phyloP scores from a whole-genome alignment of 2,888 invertebrate genomes.

The Suillia variegata region DNA sequence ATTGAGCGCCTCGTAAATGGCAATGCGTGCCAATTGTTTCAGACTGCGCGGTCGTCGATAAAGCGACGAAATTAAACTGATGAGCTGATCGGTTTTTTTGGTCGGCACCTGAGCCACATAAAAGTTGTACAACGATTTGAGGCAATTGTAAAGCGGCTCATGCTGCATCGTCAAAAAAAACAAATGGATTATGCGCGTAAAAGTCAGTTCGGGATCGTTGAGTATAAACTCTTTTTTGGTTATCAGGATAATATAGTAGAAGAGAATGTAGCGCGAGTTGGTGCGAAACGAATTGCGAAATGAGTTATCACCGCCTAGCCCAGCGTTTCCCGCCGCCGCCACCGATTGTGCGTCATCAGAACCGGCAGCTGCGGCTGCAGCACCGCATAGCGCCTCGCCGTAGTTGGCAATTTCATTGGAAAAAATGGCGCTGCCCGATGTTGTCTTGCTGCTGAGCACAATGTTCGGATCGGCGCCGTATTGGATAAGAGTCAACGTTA shows the following conservation, averaged over 20 bases:
- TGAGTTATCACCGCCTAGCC: slow-evolving; percentile 45
- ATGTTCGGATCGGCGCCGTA: slow-evolving; percentile 77
- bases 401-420: slow-evolving; percentile 60
- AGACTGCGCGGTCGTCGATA: slow-evolving; percentile 71
- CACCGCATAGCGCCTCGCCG: slow-evolving; percentile 51
- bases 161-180: slow-evolving; percentile 74
- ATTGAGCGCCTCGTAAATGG: slow-evolving; percentile 71
- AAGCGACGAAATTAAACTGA: slow-evolving; percentile 68
- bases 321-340: slow-evolving; percentile 35
- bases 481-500: slow-evolving; percentile 73
- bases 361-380: slow-evolving; percentile 26
- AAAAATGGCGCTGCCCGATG: slow-evolving; percentile 58
- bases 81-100: slow-evolving; percentile 68
- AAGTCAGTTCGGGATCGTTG: slow-evolving; percentile 68
- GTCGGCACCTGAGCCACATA: slow-evolving; percentile 69
- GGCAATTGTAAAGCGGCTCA: slow-evolving; percentile 70
- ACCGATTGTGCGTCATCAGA: slow-evolving; percentile 8
- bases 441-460: slow-evolving; percentile 63
- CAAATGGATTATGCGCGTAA: slow-evolving; percentile 70
- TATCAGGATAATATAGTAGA: slow-evolving; percentile 74
- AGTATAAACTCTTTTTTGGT: slow-evolving; percentile 70
- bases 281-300: slow-evolving; percentile 62
- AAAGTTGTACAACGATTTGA: slow-evolving; percentile 70
- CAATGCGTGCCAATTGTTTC: slow-evolving; percentile 74
- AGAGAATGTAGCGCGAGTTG: slow-evolving; percentile 66